phyloP scores from a whole-genome alignment of 2,797 vertebrate genomes.

The Aplochiton taeniatus region DNA sequence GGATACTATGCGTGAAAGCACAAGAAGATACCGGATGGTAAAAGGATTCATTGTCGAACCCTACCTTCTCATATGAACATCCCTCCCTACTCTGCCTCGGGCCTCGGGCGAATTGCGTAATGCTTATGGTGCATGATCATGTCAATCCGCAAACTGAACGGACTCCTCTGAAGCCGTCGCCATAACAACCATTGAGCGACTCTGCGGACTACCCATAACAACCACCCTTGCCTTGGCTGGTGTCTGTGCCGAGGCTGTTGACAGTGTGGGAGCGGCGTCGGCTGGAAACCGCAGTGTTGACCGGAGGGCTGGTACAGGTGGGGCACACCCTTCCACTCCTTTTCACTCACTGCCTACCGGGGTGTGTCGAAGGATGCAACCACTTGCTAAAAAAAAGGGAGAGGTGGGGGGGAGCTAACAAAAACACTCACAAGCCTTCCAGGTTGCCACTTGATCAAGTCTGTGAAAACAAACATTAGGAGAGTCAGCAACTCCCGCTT shows the following conservation, averaged over 20 bases:
- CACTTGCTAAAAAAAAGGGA: background rate
- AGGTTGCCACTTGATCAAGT: background rate
- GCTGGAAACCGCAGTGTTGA: conserved; percentile 54
- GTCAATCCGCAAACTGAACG: conserved; percentile 18
- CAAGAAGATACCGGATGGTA: background rate
- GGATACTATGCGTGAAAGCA: conserved; percentile 18
- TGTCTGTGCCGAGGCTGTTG: conserved; percentile 35
- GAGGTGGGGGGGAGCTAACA: too few species aligned
- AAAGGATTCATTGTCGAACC: too few species aligned
- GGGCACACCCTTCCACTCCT: conserved; percentile 53
- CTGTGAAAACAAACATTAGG: background rate
- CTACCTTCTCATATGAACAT: too few species aligned
- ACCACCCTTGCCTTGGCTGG: conserved; percentile 32
- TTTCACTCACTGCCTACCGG: conserved; percentile 57
- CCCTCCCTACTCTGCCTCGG: too few species aligned
- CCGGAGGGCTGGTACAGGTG: conserved; percentile 49
- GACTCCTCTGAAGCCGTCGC: conserved; percentile 24
- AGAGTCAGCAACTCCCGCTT: too few species aligned
- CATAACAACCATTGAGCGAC: conserved; percentile 44
- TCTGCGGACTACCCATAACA: conserved; percentile 19
- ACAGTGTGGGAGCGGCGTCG: conserved; percentile 57
- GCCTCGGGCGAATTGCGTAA: too few species aligned
- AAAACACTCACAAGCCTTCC: background rate
- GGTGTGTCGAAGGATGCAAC: conserved; percentile 57
- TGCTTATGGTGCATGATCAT: too few species aligned